phyloP scores from a whole-genome alignment of 2,797 vertebrate species.

The Oreonectes daqikongensis region DNA sequence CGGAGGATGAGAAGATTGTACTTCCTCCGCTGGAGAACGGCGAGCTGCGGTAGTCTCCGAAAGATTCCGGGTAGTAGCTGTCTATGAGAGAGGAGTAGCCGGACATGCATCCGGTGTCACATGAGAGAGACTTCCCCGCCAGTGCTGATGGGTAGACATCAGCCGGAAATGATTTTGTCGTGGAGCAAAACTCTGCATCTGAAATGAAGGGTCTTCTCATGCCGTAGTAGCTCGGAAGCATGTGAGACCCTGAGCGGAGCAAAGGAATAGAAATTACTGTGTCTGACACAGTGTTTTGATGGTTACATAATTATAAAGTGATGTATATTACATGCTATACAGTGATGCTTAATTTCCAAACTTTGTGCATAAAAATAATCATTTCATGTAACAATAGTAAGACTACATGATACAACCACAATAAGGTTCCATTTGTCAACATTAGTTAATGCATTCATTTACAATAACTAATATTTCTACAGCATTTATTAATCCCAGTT shows the following conservation, averaged over 20 bases:
- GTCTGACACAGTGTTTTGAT: neutral
- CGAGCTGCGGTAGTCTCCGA: conserved; percentile 78
- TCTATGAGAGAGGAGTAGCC: conserved; percentile 85
- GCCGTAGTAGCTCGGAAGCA: conserved; percentile 81
- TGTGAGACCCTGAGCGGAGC: conserved; percentile 80
- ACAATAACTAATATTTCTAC: too few relatives aligned
- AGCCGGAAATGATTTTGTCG: conserved; percentile 77
- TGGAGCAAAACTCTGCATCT: conserved; percentile 83
- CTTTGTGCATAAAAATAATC: too few relatives aligned
- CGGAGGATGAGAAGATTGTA: conserved; percentile 78
- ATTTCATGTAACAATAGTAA: neutral
- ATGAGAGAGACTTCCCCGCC: conserved; percentile 80
- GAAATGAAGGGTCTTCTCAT: conserved; percentile 83
- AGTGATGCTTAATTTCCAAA: neutral
- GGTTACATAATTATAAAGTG: neutral
- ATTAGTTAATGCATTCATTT: too few relatives aligned
- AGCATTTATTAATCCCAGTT: too few relatives aligned
- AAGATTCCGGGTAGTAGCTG: conserved; percentile 81
- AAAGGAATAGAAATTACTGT: neutral
- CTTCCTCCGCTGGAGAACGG: conserved; percentile 74
- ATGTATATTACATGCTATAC: too few relatives aligned
- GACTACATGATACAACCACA: too few relatives aligned
- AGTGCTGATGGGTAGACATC: conserved; percentile 78
- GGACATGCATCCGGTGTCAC: conserved; percentile 75
- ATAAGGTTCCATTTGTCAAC: too few relatives aligned